Evolutionary conservation across 1,140 invertebrate genomes (phyloP), one percentile per base, ranked within the genome.

Genomic region (Trissolcus basalis): DNA sequence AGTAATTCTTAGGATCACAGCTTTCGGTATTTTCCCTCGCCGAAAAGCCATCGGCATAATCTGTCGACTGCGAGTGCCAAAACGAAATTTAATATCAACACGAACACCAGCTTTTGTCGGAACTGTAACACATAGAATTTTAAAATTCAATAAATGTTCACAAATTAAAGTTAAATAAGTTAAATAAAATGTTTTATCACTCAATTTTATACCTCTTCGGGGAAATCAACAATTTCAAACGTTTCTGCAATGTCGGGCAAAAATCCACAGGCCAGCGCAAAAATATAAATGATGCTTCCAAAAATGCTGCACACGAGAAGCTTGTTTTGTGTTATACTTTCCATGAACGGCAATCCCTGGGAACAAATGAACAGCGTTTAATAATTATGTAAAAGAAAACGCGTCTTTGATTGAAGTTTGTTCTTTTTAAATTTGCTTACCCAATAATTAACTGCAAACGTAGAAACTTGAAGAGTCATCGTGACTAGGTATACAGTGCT

Each of bases 401-500:
- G 19, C 1, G 1, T 3, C 19, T 27, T 27, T 6, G 19, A 27
- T 27, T 27, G 2, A 27, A 27, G 19, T 27, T 27, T 27, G n/a
- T 41, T 43, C 13, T 41, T 14, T 16, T 14, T 1, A 2, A n/a
- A n/a, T n/a, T n/a, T 10, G 12, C 41, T 88, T 90, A 98, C 97
- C 90, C 97, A 94, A 88, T 99, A 99, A 89, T 99, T 99, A 43
- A 99, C 97, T 58, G 97, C 97, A 90, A 99, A 99, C 39, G 98
- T 99, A 7, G 96, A 96, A 64, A 99, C 93, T 91, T 99, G 98
- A 55, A 99, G 89, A 7, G 97, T 93, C 92, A 99, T 95, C 7
- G 97, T 98, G 78, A 99, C 97, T 49, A 99, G 96, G 86, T 99
- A 99, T 4, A 99, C 97, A 15, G 97, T 98, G 79, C 97, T 98